Conservation (phyloP, 2,113 vertebrate species). For the Peucedramus taeniatus region DNA sequence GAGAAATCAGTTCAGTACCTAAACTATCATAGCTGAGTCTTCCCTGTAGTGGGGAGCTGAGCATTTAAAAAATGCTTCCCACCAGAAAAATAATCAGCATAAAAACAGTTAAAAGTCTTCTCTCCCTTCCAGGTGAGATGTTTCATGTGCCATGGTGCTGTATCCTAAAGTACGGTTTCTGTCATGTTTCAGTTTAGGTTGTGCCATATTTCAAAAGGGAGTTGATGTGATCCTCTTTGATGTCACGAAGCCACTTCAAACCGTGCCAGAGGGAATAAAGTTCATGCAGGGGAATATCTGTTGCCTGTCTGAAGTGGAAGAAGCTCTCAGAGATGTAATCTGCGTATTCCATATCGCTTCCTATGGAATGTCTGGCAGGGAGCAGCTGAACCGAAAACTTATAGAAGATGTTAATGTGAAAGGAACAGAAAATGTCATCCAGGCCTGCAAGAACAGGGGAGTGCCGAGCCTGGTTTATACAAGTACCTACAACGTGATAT, state of each 20-base stretch:
- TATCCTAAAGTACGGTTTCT: background rate
- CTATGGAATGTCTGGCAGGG: conserved; percentile 92
- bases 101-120: background rate
- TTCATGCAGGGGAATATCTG: conserved; percentile 84
- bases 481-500: conserved; percentile 93
- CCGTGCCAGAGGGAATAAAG: conserved; percentile 73
- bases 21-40: background rate
- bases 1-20: background rate
- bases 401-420: conserved; percentile 87
- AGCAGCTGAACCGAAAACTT: conserved; percentile 83
- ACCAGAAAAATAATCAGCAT: background rate
- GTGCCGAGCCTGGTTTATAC: conserved; percentile 87
- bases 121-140: background rate
- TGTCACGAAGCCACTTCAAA: conserved; percentile 63
- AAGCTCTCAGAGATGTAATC: conserved; percentile 69
- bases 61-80: background rate
- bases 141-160: background rate
- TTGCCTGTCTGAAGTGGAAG: conserved; percentile 73
- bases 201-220: conserved; percentile 75
- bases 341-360: conserved; percentile 93
- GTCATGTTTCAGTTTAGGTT: conserved; percentile 79
- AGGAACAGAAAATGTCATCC: conserved; percentile 87
- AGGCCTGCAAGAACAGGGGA: conserved; percentile 70
- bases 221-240: conserved; percentile 85
- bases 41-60: background rate